Evolutionary conservation across 2,888 invertebrate species (phyloP).

Genomic region (Drosophila rellima): DNA sequence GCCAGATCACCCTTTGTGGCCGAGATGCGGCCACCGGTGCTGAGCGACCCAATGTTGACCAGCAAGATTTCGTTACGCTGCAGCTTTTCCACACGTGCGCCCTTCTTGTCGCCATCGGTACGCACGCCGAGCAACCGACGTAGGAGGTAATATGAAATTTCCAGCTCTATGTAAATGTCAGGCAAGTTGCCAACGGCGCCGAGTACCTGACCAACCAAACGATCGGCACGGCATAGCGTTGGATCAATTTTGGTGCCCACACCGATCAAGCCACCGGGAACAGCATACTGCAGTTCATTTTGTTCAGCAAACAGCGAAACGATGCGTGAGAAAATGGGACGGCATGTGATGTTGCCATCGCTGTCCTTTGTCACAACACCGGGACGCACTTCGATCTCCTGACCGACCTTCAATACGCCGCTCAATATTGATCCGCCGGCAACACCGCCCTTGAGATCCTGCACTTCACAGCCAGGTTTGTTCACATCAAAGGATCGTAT

Average conservation of each 20-base stretch:
- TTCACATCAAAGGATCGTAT: slow-evolving; percentile 99
- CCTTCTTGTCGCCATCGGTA: slow-evolving; percentile 99
- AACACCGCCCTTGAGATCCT: slow-evolving; percentile 98
- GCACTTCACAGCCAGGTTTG: slow-evolving; percentile 99
- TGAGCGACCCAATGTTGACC: slow-evolving; percentile 99
- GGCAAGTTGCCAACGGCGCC: slow-evolving; percentile 99
- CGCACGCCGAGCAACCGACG: slow-evolving; percentile 98
- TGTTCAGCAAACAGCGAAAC: slow-evolving; percentile 99
- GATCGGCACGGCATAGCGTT: slow-evolving; percentile 98
- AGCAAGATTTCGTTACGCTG: slow-evolving; percentile 96
- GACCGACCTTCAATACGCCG: slow-evolving; percentile 98
- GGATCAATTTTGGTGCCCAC: slow-evolving; percentile 99
- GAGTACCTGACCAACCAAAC: slow-evolving; percentile 98
- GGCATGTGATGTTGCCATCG: slow-evolving; percentile 97
- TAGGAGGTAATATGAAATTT: slow-evolving; percentile 98
- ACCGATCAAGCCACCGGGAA: slow-evolving; percentile 99
- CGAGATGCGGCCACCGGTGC: slow-evolving; percentile 97
- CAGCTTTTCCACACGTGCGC: slow-evolving; percentile 98
- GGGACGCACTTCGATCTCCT: slow-evolving; percentile 99
- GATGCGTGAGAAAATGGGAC: slow-evolving; percentile 98
- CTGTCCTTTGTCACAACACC: slow-evolving; percentile 98
- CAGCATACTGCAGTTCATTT: slow-evolving; percentile 99
- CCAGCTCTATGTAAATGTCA: slow-evolving; percentile 98
- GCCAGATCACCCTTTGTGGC: slow-evolving; percentile 98
- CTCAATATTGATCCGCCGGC: slow-evolving; percentile 99